phyloP scores from a whole-genome alignment of 2,888 invertebrate genomes.

The Noctua janthe region DNA sequence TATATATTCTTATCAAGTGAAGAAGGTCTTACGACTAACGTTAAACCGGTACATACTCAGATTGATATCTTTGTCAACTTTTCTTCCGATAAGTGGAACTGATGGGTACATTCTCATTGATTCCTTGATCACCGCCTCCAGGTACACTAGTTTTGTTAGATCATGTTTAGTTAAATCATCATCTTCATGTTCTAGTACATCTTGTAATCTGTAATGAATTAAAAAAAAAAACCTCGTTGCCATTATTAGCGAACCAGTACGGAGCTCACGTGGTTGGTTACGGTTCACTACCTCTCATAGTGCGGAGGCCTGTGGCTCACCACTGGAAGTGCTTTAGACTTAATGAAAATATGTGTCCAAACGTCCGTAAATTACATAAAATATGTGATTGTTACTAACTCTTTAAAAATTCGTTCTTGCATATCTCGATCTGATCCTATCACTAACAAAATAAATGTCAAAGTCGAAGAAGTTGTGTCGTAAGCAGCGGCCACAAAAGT shows the following conservation, averaged over 20 bases:
- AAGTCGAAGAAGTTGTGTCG: slow-evolving; percentile 31
- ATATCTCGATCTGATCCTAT: slow-evolving; percentile 40
- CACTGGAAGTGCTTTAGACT: not conserved
- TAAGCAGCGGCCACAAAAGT: slow-evolving; percentile 39
- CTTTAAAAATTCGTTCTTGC: slow-evolving; percentile 34
- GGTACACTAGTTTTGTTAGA: slow-evolving; percentile 37
- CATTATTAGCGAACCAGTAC: not conserved
- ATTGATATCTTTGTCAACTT: slow-evolving; percentile 34
- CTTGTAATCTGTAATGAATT: slow-evolving; percentile 31
- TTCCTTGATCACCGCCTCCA: slow-evolving; percentile 56
- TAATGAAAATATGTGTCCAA: not conserved
- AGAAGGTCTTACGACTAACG: not conserved
- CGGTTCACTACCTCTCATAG: not conserved
- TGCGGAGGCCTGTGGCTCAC: not conserved
- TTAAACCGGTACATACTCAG: slow-evolving; percentile 39
- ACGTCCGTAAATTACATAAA: not conserved
- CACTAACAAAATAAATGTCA: slow-evolving; percentile 21
- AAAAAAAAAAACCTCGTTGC: not conserved
- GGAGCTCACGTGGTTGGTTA: too few relatives aligned
- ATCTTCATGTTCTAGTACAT: slow-evolving; percentile 22
- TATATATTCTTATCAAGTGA: too few relatives aligned
- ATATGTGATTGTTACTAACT: not conserved
- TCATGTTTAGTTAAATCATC: slow-evolving; percentile 38
- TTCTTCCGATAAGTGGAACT: slow-evolving; percentile 35
- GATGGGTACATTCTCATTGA: slow-evolving; percentile 50